Conservation (phyloP, 2,113 vertebrate species). For the Paedocypris sp. region DNA sequence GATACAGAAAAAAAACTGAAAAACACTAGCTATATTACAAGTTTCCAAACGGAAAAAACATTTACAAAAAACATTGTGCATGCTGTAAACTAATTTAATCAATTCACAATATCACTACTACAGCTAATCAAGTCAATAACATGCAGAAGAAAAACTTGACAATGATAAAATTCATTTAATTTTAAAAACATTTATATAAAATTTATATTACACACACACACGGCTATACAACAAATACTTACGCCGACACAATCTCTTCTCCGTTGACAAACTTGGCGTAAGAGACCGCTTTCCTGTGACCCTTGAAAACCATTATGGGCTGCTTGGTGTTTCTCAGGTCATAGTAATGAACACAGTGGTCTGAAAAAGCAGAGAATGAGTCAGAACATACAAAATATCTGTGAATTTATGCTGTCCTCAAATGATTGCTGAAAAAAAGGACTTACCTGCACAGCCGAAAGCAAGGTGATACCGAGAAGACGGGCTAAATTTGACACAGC, state of each 20-base stretch:
- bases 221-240: constrained; percentile 51
- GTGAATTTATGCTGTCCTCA: background rate
- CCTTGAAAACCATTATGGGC: constrained; percentile 98
- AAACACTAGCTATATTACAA: no score
- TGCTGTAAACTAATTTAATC: no score
- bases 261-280: constrained; percentile 97
- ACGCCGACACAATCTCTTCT: constrained; percentile 98
- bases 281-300: constrained; percentile 94
- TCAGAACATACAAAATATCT: background rate
- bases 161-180: no score
- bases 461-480: constrained; percentile 94
- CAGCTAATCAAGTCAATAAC: no score
- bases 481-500: constrained; percentile 97
- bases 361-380: constrained; percentile 46
- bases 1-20: no score
- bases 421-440: background rate
- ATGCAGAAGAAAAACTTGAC: no score
- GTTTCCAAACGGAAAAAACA: no score
- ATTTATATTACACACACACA: background rate
- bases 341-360: constrained; percentile 99
- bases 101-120: no score
- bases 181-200: constrained; percentile 1
- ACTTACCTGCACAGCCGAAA: constrained; percentile 92
- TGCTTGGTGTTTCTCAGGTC: constrained; percentile 98
- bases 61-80: no score